Evolutionary conservation across 1,140 invertebrate species (phyloP), one percentile per base, ranked within the genome.

Genomic region (Bombus superbus): DNA sequence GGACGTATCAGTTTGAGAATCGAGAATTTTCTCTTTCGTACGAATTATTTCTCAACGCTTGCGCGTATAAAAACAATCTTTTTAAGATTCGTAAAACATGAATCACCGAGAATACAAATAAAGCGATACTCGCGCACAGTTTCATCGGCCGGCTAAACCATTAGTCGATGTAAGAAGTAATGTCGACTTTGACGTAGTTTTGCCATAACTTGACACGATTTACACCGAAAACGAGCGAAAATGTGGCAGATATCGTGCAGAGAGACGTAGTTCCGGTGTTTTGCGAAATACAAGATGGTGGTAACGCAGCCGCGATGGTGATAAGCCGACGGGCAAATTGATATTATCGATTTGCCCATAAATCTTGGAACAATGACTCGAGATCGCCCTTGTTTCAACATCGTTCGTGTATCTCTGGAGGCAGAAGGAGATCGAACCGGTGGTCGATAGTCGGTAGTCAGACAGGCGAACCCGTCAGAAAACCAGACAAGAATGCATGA

Each of bases 401-500:
- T 53, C 40, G 72, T 57, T 42, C 18, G 66, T 38, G 79, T 83
- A 86, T 85, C 86, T 76, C 72, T 44, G 76, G 86, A 47, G 82
- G 87, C 85, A 72, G 87, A 90, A 89, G 75, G 85, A 88, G 85
- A 91, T 92, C 86, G 89, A 80, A 75, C 25, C 86, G 86, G 81
- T 86, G 86, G 84, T 83, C 85, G 83, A 82, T 53, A 82, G 75
- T 59, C 89, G 87, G 88, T 88, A 92, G 89, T 85, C 53, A 53
- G 68, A 81, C 86, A 79, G 76, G 92, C 88, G 91, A 93, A 92
- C 88, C 88, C 89, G 91, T 92, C 92, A 92, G 92, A 90, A 83
- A 89, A 89, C 86, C 91, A 89, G 90, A 93, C 89, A 89, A 86
- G 91, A 94, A 93, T 92, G 90, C 89, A 92, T 91, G 92, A 93